These are phyloP conservation scores for Stratiolaelaps scimitus DNA, from an alignment of 1,140 invertebrate genomes.

Conservation along the genomic window DNA sequence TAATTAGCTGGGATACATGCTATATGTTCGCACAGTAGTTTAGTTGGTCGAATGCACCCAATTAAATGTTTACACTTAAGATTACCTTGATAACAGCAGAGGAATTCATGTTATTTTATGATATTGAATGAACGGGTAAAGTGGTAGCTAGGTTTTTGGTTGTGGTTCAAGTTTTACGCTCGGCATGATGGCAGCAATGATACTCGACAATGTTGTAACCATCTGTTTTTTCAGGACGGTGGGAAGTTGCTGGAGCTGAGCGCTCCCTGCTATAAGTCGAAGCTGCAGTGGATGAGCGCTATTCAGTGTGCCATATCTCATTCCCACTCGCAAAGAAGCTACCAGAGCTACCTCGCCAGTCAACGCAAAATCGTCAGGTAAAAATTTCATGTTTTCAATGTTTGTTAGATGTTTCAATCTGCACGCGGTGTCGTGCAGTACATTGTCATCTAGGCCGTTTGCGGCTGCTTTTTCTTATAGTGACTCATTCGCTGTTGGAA, in stretches of 20 bases:
- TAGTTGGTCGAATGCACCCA: too few species aligned
- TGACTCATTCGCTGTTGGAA: too few species aligned
- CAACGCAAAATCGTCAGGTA: constrained; percentile 14
- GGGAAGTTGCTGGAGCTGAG: background rate
- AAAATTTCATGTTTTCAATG: background rate
- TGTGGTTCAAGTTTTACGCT: background rate
- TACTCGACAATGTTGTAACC: background rate
- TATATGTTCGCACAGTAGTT: too few species aligned
- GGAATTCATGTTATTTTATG: too few species aligned
- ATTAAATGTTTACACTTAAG: too few species aligned
- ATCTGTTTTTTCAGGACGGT: background rate
- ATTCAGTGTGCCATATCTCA: constrained; percentile 25
- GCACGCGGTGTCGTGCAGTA: too few species aligned
- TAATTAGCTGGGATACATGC: too few species aligned
- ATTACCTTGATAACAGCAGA: too few species aligned
- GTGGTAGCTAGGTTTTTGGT: background rate
- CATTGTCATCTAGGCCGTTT: too few species aligned
- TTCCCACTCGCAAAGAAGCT: constrained; percentile 16
- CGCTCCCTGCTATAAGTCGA: constrained; percentile 23
- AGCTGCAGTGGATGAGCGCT: constrained; percentile 25
- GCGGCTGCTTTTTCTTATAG: too few species aligned
- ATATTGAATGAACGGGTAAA: too few species aligned
- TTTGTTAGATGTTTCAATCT: too few species aligned
- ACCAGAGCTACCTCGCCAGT: constrained; percentile 24
- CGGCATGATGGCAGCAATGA: background rate